Conservation (phyloP, 1,140 invertebrate species). For the Drosophila parvula region DNA sequence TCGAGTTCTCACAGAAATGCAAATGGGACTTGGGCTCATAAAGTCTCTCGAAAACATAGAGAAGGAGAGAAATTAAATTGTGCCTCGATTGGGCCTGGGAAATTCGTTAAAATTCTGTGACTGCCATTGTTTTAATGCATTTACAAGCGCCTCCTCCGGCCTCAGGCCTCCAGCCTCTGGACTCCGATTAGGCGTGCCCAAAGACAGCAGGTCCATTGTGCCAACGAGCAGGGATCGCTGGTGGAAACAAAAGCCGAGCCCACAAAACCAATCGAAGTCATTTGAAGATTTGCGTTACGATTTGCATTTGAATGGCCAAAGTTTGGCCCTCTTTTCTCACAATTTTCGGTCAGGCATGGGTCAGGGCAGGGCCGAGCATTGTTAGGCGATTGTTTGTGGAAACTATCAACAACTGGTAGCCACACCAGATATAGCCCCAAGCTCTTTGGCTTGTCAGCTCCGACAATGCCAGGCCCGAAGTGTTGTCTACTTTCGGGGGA, state of each 20-base stretch:
- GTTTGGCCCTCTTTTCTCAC: constrained; percentile 37
- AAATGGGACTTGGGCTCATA: constrained; percentile 45
- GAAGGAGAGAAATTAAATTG: constrained; percentile 41
- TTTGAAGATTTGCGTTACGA: constrained; percentile 73
- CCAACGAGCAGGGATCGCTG: constrained; percentile 10
- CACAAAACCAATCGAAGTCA: constrained; percentile 79
- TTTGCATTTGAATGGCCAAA: constrained; percentile 77
- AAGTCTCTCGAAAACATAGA: constrained; percentile 20
- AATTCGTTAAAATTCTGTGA: constrained; percentile 69
- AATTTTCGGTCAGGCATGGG: constrained; percentile 34
- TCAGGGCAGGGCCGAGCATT: constrained; percentile 22
- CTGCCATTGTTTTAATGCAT: constrained; percentile 63
- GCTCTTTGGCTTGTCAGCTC: constrained; percentile 38
- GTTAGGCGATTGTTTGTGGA: constrained; percentile 40
- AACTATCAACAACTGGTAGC: constrained; percentile 41
- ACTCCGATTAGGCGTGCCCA: constrained; percentile 42
- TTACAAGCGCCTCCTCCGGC: constrained; percentile 48
- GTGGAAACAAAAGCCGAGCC: constrained; percentile 53
- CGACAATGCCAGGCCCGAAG: constrained; percentile 5
- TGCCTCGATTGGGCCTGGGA: constrained; percentile 38
- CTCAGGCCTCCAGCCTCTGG: constrained; percentile 5
- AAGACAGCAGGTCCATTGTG: constrained; percentile 27
- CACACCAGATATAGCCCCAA: constrained; percentile 21
- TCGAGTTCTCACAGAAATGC: constrained; percentile 61
- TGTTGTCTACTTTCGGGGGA: constrained; percentile 32